Evolutionary conservation across 1,140 invertebrate genomes (phyloP), one percentile per base, ranked within the genome.

Genomic region (Brachionus paranguensis): DNA sequence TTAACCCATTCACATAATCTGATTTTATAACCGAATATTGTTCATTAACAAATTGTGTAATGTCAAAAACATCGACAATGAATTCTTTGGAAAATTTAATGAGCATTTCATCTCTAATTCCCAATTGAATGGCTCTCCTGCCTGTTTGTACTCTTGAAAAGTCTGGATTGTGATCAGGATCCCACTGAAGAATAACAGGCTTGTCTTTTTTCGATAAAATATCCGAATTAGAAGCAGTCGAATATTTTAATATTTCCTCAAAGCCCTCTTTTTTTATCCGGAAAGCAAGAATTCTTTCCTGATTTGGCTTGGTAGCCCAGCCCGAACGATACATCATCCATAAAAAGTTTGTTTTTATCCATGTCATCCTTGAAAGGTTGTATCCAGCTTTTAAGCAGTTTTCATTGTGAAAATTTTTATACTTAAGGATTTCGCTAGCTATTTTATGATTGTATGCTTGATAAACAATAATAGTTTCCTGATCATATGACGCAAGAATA

Each of bases 301-400:
- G 88, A 20, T 87, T 86, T 2, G 20, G 2, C 85, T 88, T 88
- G 5, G 84, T 86, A 1, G 87, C 88, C 88, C 88, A 89, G 0
- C 87, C 88, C 81, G 87, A 87, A 27, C 88, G 86, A 76, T 87
- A 89, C 87, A 88, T 89, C 88, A 89, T 89, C 88, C 88, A 89
- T 47, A 89, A 81, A 85, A 89, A 89, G 85, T 87, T 89, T 10
- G 88, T 87, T 78, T 89, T 89, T 20, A 89, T 86, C 88, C 88
- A 88, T 12, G 87, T 87, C 88, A 89, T 89, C 65, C 88, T 84
- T 6, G 50, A 78, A 29, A 86, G 85, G 65, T 85, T 88, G 84
- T 86, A 89, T 12, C 72, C 72, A 20, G 68, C 47, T 24, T 84
- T 74, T n/a, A 84, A 85, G 10, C 72, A 79, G 65, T 85, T n/a